Percentiles rank a stretch among this genome's conserved stretches.
These are phyloP conservation scores for Axinella damicornis DNA, from an alignment of 37 sponge, comb jelly and placozoan genomes.

Conservation along the genomic window DNA sequence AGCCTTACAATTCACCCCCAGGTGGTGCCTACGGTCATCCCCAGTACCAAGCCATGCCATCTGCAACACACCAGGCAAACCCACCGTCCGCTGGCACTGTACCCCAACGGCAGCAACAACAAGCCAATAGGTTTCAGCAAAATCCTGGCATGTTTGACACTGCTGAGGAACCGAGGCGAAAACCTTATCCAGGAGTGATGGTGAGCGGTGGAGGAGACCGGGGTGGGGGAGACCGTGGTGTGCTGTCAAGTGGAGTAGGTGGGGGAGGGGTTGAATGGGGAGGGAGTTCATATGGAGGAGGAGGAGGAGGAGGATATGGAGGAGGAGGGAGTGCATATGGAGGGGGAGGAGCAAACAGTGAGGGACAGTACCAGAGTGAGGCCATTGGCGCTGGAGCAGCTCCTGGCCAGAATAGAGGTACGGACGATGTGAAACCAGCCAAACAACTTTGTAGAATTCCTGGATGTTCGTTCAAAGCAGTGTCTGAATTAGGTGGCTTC, in stretches of 20 bases:
- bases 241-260: too few species aligned
- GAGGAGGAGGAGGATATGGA: background rate
- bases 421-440: background rate
- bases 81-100: too few species aligned
- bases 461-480: constrained; percentile 52
- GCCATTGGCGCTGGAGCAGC: background rate
- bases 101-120: too few species aligned
- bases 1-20: too few species aligned
- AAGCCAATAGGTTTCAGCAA: too few species aligned
- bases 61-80: too few species aligned
- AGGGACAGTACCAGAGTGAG: background rate
- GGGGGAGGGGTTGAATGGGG: too few species aligned
- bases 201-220: background rate
- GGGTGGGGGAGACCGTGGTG: too few species aligned
- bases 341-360: too few species aligned
- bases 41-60: too few species aligned
- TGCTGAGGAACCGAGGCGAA: background rate
- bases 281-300: constrained; percentile 1
- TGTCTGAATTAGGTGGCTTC: background rate
- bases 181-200: background rate
- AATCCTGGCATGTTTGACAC: too few species aligned
- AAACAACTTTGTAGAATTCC: constrained; percentile 49
- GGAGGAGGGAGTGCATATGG: constrained; percentile 6
- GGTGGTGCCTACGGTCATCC: too few species aligned
- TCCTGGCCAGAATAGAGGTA: background rate